Percentiles rank a stretch among this genome's conserved stretches.
Conservation (phyloP, 2,888 invertebrate species). For the Microctonus aethiopoides region DNA sequence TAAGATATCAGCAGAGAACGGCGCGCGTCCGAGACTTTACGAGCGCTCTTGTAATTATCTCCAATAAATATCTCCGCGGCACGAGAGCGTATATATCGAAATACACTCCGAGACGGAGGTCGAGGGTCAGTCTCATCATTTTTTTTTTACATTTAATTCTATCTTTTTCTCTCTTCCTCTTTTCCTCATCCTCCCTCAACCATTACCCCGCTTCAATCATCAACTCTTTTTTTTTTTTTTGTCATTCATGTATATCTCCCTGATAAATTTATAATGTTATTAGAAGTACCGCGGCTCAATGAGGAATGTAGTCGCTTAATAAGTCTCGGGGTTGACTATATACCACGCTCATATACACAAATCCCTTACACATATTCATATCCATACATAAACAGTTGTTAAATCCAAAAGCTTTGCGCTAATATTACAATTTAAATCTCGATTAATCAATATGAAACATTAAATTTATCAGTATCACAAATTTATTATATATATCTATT, state of each 20-base stretch:
- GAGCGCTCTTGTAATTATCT: constrained; percentile 67
- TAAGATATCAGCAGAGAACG: constrained; percentile 64
- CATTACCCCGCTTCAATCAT: no score
- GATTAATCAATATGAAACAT: constrained; percentile 39
- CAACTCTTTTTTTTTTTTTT: constrained; percentile 59
- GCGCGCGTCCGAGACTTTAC: constrained; percentile 62
- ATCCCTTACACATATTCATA: not conserved
- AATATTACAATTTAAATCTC: constrained; percentile 55
- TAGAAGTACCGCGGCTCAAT: constrained; percentile 42
- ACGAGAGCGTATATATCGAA: constrained; percentile 63
- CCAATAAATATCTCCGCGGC: constrained; percentile 67
- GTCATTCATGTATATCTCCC: constrained; percentile 53
- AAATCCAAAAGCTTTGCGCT: constrained; percentile 42
- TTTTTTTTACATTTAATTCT: constrained; percentile 42
- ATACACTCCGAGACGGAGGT: constrained; percentile 60
- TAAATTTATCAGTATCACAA: no score
- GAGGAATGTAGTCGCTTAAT: constrained; percentile 60
- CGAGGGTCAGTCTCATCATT: constrained; percentile 56
- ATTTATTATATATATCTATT: no score
- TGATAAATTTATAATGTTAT: constrained; percentile 64
- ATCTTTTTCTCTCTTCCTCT: not conserved
- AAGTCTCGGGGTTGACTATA: constrained; percentile 37
- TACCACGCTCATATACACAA: not conserved
- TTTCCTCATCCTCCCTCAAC: not conserved
- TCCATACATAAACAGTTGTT: constrained; percentile 14